Base-by-base conservation (phyloP, 1,140 invertebrate species). In the Orius laevigatus region DNA sequence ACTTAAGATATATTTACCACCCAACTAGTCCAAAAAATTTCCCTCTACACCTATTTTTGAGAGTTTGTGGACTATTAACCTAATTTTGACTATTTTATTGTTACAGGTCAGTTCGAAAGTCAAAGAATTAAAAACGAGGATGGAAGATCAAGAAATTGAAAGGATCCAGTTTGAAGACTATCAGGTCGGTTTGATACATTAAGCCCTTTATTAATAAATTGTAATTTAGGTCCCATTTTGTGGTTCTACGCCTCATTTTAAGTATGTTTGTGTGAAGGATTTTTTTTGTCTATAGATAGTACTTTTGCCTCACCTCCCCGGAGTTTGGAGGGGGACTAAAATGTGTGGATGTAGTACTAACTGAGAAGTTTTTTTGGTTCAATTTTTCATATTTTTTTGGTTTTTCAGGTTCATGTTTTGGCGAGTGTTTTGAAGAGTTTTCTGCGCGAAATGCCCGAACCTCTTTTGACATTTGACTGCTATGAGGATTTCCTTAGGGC, bases 401-500 rank as follows among this genome's bases (percentile, higher is more conserved):
- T 46, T 31, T 69, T 69, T 48, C 76, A 81, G 38, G 80, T 95
- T 41, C 91, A 95, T 66, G 88, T 94, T 4, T 66, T 93, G 33
- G 83, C 89, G 0, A 84, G 87, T 12, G 82, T 91, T n/a, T 67
- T 96, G 12, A 96, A 96, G 65, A 73, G 75, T 38, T 93, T 93
- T 66, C 81, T 95, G 59, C 72, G 90, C 18, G 90, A 94, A 60
- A 80, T 95, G 72, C 84, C 87, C 2, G 91, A 95, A 64, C 92
- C 91, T 11, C 65, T 96, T 46, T 68, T 96, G 52, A 94, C 88
- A 15, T 93, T 82, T 66, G 89, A 95, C 56, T 78, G 85, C 38
- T 96, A 95, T 63, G 89, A 94, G 62, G 88, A 95, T 61, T 91
- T 96, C 60, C 71, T 95, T 39, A 73, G 87, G 55, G 85, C 84